A percentile compares a stretch with the other conserved stretches of the same genome.
These are phyloP conservation scores for Ginglymostoma cirratum DNA, from an alignment of 2,113 vertebrate genomes.

Conservation along the genomic window DNA sequence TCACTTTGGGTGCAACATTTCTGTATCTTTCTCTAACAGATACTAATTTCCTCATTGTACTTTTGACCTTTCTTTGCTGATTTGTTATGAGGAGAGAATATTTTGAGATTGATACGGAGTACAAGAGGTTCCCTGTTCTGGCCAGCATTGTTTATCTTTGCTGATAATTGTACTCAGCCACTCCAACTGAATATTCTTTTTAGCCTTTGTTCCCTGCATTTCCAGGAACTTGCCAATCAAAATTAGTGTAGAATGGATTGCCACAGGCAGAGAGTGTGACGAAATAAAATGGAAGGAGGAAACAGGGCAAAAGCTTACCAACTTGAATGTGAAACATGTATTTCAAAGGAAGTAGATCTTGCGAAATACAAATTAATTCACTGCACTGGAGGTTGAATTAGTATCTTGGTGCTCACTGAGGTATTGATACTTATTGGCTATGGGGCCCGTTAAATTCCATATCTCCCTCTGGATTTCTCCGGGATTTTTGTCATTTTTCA, in stretches of 20 bases:
- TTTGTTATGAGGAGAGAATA: background rate
- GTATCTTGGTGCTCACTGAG: background rate
- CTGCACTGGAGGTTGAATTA: conserved; percentile 24
- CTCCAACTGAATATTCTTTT: background rate
- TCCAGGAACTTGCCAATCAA: background rate
- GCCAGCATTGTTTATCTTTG: no score
- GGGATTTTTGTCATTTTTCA: conserved; percentile 36
- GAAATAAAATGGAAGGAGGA: background rate
- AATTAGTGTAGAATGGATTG: background rate
- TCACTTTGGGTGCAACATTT: background rate
- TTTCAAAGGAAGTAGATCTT: background rate
- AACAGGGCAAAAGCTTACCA: background rate
- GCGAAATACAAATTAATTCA: conserved; percentile 19
- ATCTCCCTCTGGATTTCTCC: conserved; percentile 4
- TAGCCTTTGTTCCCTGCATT: background rate
- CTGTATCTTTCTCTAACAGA: background rate
- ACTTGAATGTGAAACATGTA: background rate
- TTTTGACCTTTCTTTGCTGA: background rate
- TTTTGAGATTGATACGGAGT: background rate
- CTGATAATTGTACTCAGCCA: background rate
- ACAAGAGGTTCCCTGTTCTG: background rate
- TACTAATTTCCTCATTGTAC: background rate
- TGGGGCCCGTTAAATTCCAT: conserved; percentile 25
- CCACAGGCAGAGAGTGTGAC: background rate
- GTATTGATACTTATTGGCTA: conserved; percentile 35